These are phyloP conservation scores for Hydraecia micacea DNA, from an alignment of 2,888 invertebrate species.

Conservation along the genomic window DNA sequence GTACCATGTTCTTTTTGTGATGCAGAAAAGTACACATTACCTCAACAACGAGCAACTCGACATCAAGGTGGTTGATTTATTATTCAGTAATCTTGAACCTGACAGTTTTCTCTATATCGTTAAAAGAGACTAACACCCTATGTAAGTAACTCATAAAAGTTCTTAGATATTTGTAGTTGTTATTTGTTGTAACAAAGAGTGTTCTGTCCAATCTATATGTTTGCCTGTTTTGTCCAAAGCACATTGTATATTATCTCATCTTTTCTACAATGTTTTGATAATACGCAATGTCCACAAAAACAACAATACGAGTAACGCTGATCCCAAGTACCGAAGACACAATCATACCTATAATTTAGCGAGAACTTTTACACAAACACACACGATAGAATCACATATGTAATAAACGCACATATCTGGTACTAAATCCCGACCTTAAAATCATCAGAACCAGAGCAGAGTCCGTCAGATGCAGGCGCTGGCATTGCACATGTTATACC, in stretches of 20 bases:
- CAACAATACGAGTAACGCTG: background rate
- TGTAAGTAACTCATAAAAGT: background rate
- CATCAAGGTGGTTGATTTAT: background rate
- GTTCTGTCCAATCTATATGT: background rate
- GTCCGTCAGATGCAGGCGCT: slow-evolving; percentile 72
- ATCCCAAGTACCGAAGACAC: background rate
- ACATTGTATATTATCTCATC: background rate
- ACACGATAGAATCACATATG: slow-evolving; percentile 7
- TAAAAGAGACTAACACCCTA: background rate
- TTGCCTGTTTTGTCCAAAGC: background rate
- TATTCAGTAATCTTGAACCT: background rate
- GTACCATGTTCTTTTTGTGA: background rate
- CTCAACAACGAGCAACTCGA: too few species aligned
- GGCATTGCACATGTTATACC: slow-evolving; percentile 87
- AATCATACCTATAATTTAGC: background rate
- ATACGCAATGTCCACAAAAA: background rate
- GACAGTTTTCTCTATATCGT: background rate
- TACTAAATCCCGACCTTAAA: slow-evolving; percentile 53
- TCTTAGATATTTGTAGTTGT: background rate
- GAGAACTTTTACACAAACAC: background rate
- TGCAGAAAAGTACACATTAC: background rate
- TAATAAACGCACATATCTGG: slow-evolving; percentile 21
- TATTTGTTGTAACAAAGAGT: background rate
- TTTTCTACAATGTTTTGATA: background rate
- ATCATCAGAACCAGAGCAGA: slow-evolving; percentile 53